Base-by-base conservation (phyloP, 2,797 vertebrate genomes). In the Rhadinocentrus ornatus region DNA sequence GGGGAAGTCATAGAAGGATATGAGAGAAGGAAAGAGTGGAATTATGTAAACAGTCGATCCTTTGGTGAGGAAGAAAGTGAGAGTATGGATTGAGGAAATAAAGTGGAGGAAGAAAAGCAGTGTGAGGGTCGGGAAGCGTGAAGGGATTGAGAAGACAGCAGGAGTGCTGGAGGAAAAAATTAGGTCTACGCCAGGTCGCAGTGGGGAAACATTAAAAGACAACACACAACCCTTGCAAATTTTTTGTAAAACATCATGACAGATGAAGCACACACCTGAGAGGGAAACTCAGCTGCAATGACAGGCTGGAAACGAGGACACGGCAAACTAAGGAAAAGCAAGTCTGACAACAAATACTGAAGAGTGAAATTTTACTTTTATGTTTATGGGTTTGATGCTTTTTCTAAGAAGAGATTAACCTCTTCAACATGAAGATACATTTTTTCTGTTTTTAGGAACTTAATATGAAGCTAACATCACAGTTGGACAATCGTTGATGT, bases 21-120 rank as follows among this genome's bases (percentile, higher is more conserved):
- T 18, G 72, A 71, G 77, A 83, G 63, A 24, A 63, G 77, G 69
- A 75, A 60, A 66, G 77, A 71, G 63, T 80, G 88, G 83, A 92
- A 88, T 92, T 92, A 91, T 85, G 82, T 91, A 91, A 94, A 92
- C 85, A 80, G 71, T 53, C 80, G 80, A 73, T 83, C 70, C 68
- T 80, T 69, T 54, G 56, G 80, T 85, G 83, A 81, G 67, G 62
- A 69, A 64, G 80, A 78, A 71, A 69, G 75, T 31, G 75, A 80
- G 69, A 78, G 74, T 29, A 31, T 12, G 66, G 73, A 82, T 78
- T 78, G 61, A 82, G 32, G 66, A 59, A 48, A 62, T 66, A 48
- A 68, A 57, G 62, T 31, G 34, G 54, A 57, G 68, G 32, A 44
- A 52, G 53, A 71, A 50, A 52, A 75, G 56, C 76, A 67, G 71